Conservation (phyloP, 2,888 invertebrate genomes). For the Physocephala rufipes region DNA sequence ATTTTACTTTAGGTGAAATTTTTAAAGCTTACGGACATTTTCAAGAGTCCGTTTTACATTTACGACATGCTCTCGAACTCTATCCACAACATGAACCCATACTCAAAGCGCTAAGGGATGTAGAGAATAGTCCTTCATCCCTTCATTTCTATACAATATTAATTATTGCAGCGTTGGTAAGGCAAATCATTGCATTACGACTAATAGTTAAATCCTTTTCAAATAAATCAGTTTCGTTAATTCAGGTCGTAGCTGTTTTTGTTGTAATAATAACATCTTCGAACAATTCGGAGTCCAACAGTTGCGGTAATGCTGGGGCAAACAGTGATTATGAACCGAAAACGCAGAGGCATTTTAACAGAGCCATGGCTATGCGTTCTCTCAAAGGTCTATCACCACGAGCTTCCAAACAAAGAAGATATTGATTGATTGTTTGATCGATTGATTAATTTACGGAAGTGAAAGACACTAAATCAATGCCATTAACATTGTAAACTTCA, state of each 20-base stretch:
- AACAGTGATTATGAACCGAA: constrained; percentile 70
- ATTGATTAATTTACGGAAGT: neutral
- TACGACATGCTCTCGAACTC: constrained; percentile 82
- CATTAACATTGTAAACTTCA: constrained; percentile 3
- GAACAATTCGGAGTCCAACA: constrained; percentile 65
- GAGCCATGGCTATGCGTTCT: constrained; percentile 89
- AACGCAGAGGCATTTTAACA: constrained; percentile 85
- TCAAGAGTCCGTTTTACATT: constrained; percentile 85
- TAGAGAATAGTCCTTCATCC: constrained; percentile 81
- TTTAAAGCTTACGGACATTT: constrained; percentile 91
- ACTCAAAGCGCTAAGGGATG: constrained; percentile 79
- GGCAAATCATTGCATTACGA: constrained; percentile 46
- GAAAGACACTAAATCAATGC: constrained; percentile 24
- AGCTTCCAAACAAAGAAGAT: constrained; percentile 51
- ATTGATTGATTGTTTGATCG: no score
- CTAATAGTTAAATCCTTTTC: neutral
- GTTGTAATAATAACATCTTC: constrained; percentile 83
- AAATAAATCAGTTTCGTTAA: constrained; percentile 17
- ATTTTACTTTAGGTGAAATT: constrained; percentile 90
- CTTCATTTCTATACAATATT: constrained; percentile 87
- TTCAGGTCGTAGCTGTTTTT: constrained; percentile 80
- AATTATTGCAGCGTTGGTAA: constrained; percentile 86
- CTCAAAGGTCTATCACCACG: constrained; percentile 69
- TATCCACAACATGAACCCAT: constrained; percentile 89
- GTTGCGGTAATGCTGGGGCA: constrained; percentile 40